Percentiles rank a stretch among this genome's conserved stretches.
phyloP scores from a whole-genome alignment of 2,888 invertebrate species.

The Luperina nickerlii region DNA sequence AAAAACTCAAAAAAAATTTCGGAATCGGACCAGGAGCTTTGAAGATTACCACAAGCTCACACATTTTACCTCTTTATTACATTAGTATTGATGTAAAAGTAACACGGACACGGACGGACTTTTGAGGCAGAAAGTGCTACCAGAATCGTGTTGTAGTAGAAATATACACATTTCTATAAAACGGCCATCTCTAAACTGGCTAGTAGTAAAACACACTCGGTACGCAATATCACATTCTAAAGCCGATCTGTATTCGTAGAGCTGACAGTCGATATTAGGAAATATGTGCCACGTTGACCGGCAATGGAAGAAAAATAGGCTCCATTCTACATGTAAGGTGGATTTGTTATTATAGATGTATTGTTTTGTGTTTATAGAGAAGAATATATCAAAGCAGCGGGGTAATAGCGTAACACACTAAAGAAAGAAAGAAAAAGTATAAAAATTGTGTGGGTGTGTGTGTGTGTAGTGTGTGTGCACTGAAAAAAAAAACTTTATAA shows the following conservation, averaged over 20 bases:
- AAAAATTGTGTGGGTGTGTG: no score
- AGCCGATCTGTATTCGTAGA: conserved; percentile 38
- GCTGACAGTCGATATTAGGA: conserved; percentile 55
- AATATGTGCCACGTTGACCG: conserved; percentile 44
- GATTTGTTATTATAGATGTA: conserved; percentile 30
- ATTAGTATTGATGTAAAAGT: background rate
- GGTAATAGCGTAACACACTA: no score
- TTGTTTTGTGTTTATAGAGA: conserved; percentile 7
- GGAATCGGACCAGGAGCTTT: no score
- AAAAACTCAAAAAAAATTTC: no score
- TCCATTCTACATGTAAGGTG: conserved; percentile 15
- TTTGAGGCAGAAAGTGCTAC: background rate
- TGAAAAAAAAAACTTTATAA: no score
- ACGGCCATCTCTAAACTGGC: conserved; percentile 25
- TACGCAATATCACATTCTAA: conserved; percentile 46
- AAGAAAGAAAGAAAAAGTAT: no score
- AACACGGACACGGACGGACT: no score
- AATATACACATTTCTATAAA: conserved; percentile 41
- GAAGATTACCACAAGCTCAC: no score
- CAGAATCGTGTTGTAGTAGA: background rate
- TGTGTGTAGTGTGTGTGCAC: no score
- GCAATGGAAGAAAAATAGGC: conserved; percentile 52
- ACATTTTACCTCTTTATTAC: no score
- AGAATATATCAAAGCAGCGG: background rate
- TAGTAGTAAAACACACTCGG: conserved; percentile 54